phyloP scores from a whole-genome alignment of 2,888 invertebrate species.

The Nemoura dubitans region DNA sequence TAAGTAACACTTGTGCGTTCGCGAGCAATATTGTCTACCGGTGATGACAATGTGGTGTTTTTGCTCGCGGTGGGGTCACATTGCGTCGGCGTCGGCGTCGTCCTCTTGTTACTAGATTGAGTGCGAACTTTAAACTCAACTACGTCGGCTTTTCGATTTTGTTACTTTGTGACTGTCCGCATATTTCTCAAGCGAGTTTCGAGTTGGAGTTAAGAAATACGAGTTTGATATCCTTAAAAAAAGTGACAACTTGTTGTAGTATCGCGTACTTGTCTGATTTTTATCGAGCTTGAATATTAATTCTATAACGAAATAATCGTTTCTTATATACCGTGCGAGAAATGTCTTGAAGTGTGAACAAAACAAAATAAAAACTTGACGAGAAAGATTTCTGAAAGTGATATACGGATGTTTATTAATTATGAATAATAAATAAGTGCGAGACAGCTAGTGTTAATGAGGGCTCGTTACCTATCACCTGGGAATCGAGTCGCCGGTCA shows the following conservation, averaged over 20 bases:
- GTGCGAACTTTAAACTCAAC: not conserved
- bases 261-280: not conserved
- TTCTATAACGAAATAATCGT: constrained; percentile 10
- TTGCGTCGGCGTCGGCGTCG: constrained; percentile 23
- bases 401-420: constrained; percentile 25
- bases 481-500: not conserved
- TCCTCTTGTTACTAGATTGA: not conserved
- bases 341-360: constrained; percentile 37
- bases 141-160: not conserved
- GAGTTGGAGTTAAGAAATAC: not conserved
- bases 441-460: not conserved
- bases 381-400: constrained; percentile 18
- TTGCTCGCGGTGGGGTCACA: not conserved
- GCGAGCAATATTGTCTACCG: not conserved
- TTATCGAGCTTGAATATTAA: constrained; percentile 22
- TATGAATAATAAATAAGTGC: constrained; percentile 23
- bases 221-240: not conserved
- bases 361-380: not conserved
- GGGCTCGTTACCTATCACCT: not conserved
- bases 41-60: not conserved
- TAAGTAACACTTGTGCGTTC: constrained; percentile 7
- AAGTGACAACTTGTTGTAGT: not conserved
- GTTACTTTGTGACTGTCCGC: not conserved
- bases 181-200: not conserved
- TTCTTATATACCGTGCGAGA: not conserved